phyloP scores from a whole-genome alignment of 2,113 vertebrate genomes.

The Phocoena phocoena region DNA sequence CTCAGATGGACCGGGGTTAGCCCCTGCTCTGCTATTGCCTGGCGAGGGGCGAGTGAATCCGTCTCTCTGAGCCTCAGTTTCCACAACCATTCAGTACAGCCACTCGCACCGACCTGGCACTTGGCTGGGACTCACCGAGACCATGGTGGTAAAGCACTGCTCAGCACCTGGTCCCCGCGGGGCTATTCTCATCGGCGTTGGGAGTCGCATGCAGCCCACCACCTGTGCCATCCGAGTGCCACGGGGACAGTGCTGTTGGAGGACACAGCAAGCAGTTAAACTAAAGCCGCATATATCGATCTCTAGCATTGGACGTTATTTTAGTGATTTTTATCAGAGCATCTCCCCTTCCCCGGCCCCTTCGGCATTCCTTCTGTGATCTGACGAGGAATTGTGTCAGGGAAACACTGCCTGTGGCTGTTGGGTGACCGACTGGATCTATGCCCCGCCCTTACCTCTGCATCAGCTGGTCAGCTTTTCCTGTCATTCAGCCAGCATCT shows the following conservation, averaged over 20 bases:
- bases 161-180: rapidly evolving
- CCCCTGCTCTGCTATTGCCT: no score
- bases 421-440: rapidly evolving
- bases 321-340: neutral
- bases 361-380: no score
- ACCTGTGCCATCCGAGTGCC: rapidly evolving
- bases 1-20: neutral
- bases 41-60: rapidly evolving
- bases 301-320: neutral
- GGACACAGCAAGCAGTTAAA: neutral
- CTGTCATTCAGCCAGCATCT: rapidly evolving
- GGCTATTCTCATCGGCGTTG: rapidly evolving
- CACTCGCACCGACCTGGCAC: rapidly evolving
- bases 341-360: neutral
- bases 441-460: rapidly evolving
- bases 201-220: rapidly evolving
- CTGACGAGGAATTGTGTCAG: rapidly evolving
- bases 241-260: rapidly evolving
- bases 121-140: rapidly evolving
- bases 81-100: neutral
- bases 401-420: rapidly evolving
- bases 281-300: neutral
- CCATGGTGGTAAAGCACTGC: rapidly evolving
- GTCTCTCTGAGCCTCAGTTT: neutral
- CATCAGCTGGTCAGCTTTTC: rapidly evolving